phyloP scores from a whole-genome alignment of 1,140 invertebrate species.

The Tyrophagus putrescentiae region DNA sequence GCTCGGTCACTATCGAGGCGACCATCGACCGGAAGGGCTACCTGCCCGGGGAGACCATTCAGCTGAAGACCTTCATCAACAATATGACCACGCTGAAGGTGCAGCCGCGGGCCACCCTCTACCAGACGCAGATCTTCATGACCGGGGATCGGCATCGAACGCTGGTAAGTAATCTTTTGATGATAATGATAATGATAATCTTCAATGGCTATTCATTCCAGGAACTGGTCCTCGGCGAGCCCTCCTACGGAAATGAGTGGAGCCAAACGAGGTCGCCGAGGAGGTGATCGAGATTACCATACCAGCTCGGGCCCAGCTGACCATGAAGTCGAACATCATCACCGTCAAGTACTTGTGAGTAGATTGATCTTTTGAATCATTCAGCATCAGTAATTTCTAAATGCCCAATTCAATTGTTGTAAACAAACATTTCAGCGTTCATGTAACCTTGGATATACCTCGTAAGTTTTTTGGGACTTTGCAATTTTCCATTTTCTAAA shows the following conservation, averaged over 20 bases:
- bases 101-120: conserved; percentile 14
- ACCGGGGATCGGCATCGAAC: conserved; percentile 2
- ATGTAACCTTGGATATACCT: conserved; percentile 19
- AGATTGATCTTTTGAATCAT: too few relatives aligned
- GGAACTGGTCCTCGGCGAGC: background rate
- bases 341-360: conserved; percentile 18
- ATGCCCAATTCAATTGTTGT: too few relatives aligned
- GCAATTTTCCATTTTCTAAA: too few relatives aligned
- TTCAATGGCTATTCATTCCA: too few relatives aligned
- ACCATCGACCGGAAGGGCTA: conserved; percentile 1
- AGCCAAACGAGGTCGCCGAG: background rate
- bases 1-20: background rate
- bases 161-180: too few relatives aligned
- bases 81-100: conserved; percentile 12
- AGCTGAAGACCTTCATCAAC: background rate
- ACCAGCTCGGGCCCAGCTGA: background rate
- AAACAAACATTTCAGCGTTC: too few relatives aligned
- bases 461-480: too few relatives aligned
- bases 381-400: too few relatives aligned
- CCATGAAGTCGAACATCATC: conserved; percentile 10
- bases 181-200: too few relatives aligned
- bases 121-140: conserved; percentile 19
- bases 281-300: conserved; percentile 5
- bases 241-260: conserved; percentile 1
- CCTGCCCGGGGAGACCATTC: conserved; percentile 10